Percentiles rank a stretch among this genome's conserved stretches.
phyloP scores from a whole-genome alignment of 2,113 vertebrate species.

The Neopipo cinnamomea region DNA sequence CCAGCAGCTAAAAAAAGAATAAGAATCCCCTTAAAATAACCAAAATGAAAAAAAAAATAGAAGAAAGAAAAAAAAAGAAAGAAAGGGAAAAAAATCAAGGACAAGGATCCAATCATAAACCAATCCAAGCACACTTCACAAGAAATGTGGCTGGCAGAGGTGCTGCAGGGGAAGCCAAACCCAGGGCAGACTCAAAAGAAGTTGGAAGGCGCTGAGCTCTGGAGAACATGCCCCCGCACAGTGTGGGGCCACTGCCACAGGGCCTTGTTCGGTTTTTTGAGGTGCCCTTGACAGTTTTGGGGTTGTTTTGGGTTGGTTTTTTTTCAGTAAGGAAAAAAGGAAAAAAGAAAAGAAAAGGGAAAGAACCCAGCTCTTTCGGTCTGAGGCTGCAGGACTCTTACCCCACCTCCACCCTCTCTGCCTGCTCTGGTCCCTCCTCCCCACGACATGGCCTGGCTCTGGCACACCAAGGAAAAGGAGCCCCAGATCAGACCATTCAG shows the following conservation, averaged over 20 bases:
- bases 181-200: conserved; percentile 73
- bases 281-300: conserved; percentile 40
- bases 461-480: background rate
- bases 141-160: conserved; percentile 77
- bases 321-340: background rate
- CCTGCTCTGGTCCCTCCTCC: background rate
- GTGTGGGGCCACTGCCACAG: background rate
- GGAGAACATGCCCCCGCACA: background rate
- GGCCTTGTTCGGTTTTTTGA: conserved; percentile 16
- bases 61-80: background rate
- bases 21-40: background rate
- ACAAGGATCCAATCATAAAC: conserved; percentile 63
- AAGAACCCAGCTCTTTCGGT: conserved; percentile 84
- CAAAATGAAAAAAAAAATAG: background rate
- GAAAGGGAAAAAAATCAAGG: background rate
- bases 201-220: background rate
- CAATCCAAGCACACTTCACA: conserved; percentile 76
- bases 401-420: conserved; percentile 51
- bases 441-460: background rate
- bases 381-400: conserved; percentile 72
- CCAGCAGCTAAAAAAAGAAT: conserved; percentile 79
- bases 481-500: background rate
- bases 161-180: conserved; percentile 77
- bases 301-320: background rate
- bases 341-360: conserved; percentile 10